These are phyloP conservation scores for Azemiops feae DNA, from an alignment of 2,113 vertebrate genomes.

Conservation along the genomic window DNA sequence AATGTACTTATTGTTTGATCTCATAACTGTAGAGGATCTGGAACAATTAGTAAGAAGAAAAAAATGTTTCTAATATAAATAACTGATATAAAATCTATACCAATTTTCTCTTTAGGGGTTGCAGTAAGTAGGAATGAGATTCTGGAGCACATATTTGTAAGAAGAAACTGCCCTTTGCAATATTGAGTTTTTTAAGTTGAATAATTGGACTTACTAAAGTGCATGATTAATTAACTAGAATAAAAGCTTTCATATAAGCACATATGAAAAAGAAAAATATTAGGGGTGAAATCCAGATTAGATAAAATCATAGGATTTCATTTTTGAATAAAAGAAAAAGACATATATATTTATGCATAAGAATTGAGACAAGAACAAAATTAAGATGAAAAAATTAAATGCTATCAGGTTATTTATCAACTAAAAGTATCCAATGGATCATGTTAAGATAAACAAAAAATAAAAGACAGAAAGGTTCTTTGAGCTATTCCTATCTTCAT, in stretches of 20 bases:
- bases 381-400: neutral
- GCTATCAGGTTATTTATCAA: neutral
- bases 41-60: neutral
- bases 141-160: neutral
- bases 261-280: neutral
- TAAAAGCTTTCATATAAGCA: neutral
- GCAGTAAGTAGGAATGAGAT: neutral
- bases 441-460: neutral
- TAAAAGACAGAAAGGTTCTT: no score
- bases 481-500: no score
- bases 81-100: neutral
- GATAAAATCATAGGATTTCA: neutral
- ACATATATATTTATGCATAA: no score
- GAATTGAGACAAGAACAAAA: neutral
- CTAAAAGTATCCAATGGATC: neutral
- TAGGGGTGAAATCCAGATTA: neutral
- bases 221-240: neutral
- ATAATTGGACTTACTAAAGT: slow-evolving; percentile 1
- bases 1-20: neutral
- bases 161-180: neutral
- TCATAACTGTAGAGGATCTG: neutral
- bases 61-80: no score
- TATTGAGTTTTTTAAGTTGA: neutral
- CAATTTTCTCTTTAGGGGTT: neutral
- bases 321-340: neutral